phyloP scores from a whole-genome alignment of 2,797 vertebrate genomes.

The Tragelaphus eurycerus region DNA sequence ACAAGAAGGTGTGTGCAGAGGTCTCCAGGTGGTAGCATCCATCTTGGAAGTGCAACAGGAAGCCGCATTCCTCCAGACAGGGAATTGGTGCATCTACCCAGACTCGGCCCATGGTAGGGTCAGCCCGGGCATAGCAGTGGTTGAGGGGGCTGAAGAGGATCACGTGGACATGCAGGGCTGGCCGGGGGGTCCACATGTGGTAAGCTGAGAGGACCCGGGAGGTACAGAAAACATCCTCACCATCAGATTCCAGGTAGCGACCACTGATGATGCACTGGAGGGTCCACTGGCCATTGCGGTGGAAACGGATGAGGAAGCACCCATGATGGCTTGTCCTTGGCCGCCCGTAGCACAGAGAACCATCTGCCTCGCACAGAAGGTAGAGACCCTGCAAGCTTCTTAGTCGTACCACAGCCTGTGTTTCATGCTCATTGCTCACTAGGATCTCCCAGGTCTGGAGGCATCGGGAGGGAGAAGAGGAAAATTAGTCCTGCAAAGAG shows the following conservation, averaged over 20 bases:
- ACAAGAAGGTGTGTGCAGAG: conserved; percentile 73
- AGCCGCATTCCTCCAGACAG: conserved; percentile 73
- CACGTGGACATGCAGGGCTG: conserved; percentile 72
- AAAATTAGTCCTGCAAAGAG: neutral
- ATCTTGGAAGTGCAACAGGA: conserved; percentile 72
- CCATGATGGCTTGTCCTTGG: conserved; percentile 46
- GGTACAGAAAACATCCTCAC: conserved; percentile 75
- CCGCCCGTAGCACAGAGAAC: conserved; percentile 59
- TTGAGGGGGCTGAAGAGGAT: conserved; percentile 71
- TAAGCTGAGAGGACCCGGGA: conserved; percentile 62
- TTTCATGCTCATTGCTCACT: conserved; percentile 60
- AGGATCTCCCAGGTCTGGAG: conserved; percentile 77
- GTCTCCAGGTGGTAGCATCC: conserved; percentile 78
- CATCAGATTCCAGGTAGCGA: conserved; percentile 75
- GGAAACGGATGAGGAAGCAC: conserved; percentile 74
- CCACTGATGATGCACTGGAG: conserved; percentile 69
- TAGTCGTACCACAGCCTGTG: conserved; percentile 65
- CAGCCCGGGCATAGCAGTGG: conserved; percentile 68
- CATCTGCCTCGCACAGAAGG: conserved; percentile 65
- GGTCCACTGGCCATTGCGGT: conserved; percentile 76
- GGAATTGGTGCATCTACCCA: conserved; percentile 73
- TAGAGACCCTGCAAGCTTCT: conserved; percentile 63
- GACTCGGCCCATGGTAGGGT: conserved; percentile 58
- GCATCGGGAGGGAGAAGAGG: neutral
- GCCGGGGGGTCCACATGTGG: conserved; percentile 77